Evolutionary conservation across 2,797 vertebrate species (phyloP).

Genomic region (Schizothorax lantsangensis): DNA sequence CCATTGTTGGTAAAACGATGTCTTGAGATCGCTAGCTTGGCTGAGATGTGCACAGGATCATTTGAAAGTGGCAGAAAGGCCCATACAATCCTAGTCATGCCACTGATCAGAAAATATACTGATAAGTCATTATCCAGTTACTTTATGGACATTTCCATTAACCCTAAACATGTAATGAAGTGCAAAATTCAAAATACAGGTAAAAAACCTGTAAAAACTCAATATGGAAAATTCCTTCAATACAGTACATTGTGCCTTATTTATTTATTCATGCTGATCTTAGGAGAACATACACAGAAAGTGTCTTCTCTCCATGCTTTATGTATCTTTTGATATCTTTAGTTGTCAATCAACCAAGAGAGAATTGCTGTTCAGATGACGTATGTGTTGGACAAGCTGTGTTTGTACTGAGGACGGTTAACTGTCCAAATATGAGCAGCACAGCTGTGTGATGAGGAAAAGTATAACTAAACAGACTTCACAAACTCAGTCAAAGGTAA

Average conservation of each 20-base stretch:
- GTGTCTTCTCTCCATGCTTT: not conserved
- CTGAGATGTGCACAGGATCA: no score
- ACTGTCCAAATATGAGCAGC: conserved; percentile 28
- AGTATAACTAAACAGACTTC: not conserved
- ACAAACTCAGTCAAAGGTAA: not conserved
- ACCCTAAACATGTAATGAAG: no score
- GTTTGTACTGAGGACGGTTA: conserved; percentile 47
- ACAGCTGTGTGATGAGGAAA: not conserved
- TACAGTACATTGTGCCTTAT: no score
- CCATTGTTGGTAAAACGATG: no score
- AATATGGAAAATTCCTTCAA: not conserved
- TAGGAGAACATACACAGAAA: not conserved
- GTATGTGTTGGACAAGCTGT: conserved; percentile 35
- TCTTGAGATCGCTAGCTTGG: no score
- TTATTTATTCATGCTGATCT: not conserved
- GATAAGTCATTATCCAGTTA: no score
- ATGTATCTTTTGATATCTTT: not conserved
- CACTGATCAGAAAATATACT: no score
- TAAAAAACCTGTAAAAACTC: not conserved
- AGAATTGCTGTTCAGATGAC: conserved; percentile 39
- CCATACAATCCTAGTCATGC: no score
- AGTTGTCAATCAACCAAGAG: not conserved
- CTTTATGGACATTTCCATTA: no score
- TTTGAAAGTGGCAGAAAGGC: no score
- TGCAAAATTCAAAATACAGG: not conserved